Evolutionary conservation across 2,113 vertebrate species (phyloP).

Genomic region (Amia ocellicauda): DNA sequence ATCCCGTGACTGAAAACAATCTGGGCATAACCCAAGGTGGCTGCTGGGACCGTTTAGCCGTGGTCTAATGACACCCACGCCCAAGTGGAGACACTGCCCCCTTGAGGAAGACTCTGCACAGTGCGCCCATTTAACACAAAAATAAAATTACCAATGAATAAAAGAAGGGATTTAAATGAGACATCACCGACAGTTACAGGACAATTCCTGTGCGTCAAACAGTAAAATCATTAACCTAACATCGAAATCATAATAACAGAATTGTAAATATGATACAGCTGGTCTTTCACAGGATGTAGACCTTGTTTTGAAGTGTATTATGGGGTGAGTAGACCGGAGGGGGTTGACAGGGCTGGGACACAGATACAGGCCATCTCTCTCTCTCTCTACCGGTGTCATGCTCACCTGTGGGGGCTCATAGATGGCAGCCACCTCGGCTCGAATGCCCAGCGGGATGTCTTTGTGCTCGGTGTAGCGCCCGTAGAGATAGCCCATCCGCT

Average conservation of each 20-base stretch:
- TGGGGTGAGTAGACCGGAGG: too few species aligned
- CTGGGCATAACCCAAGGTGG: too few species aligned
- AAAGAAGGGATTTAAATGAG: too few species aligned
- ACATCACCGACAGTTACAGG: background rate
- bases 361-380: too few species aligned
- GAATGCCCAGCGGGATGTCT: slow-evolving; percentile 93
- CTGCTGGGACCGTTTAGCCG: background rate
- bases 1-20: too few species aligned
- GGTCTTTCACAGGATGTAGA: too few species aligned
- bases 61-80: too few species aligned
- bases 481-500: slow-evolving; percentile 89
- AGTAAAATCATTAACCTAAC: too few species aligned
- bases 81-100: background rate
- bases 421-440: slow-evolving; percentile 93
- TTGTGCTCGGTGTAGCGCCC: slow-evolving; percentile 94
- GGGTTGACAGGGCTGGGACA: too few species aligned
- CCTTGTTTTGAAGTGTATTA: too few species aligned
- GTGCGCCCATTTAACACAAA: background rate
- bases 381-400: background rate
- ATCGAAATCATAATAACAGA: too few species aligned
- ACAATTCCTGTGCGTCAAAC: background rate
- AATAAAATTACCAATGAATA: background rate
- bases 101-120: background rate
- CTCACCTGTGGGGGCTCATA: slow-evolving; percentile 95
- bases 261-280: too few species aligned